These are phyloP conservation scores for Potamilus streckersoni DNA, from an alignment of 1,140 invertebrate species.

Conservation along the genomic window DNA sequence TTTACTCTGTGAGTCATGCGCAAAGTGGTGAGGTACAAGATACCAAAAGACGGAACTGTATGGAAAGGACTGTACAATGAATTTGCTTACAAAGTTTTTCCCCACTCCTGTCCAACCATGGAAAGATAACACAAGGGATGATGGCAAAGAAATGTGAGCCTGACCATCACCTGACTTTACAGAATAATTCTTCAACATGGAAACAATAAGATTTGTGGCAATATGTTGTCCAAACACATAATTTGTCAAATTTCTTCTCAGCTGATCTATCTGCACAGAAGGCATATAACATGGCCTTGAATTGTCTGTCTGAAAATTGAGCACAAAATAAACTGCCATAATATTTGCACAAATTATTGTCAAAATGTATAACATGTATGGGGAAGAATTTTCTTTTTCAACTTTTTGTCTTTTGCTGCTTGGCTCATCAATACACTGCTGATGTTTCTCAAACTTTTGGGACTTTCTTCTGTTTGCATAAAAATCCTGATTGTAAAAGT, in stretches of 20 bases:
- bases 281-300: slow-evolving; percentile 3
- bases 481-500: too few species aligned
- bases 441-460: too few species aligned
- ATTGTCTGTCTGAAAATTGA: slow-evolving; percentile 3
- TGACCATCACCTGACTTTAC: slow-evolving; percentile 2
- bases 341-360: slow-evolving; percentile 4
- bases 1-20: slow-evolving; percentile 35
- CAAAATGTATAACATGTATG: too few species aligned
- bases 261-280: slow-evolving; percentile 28
- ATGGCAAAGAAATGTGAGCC: neutral
- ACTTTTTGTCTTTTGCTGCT: too few species aligned
- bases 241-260: slow-evolving; percentile 43
- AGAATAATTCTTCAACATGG: slow-evolving; percentile 34
- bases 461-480: too few species aligned
- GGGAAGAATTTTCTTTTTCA: too few species aligned
- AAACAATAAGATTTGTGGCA: slow-evolving; percentile 43
- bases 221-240: slow-evolving; percentile 63
- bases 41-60: slow-evolving; percentile 34
- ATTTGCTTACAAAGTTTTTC: slow-evolving; percentile 58
- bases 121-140: slow-evolving; percentile 54
- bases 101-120: slow-evolving; percentile 64
- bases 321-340: slow-evolving; percentile 12
- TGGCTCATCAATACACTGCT: too few species aligned
- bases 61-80: slow-evolving; percentile 46
- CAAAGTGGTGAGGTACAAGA: slow-evolving; percentile 52